Conservation (phyloP, 2,797 vertebrate genomes). For the Scolopax rusticola region DNA sequence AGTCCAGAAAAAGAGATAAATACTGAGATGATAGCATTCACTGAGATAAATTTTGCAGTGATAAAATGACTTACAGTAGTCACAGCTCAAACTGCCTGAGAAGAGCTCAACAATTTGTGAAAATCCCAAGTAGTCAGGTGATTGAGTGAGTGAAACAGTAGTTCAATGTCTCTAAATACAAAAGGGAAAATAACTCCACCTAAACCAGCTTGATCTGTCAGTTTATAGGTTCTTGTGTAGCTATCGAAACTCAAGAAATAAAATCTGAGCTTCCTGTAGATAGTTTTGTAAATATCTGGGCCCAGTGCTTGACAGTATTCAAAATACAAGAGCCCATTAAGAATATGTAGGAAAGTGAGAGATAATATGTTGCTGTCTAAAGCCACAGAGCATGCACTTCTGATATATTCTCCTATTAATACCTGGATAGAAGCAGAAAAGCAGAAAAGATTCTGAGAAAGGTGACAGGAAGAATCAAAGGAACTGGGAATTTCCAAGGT, state of each 20-base stretch:
- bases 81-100: background rate
- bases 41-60: background rate
- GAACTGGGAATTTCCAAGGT: background rate
- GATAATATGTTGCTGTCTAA: background rate
- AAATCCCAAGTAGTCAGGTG: background rate
- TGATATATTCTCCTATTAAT: background rate
- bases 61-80: background rate
- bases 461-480: background rate
- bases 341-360: background rate
- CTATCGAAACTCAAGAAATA: background rate
- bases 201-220: background rate
- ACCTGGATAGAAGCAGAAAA: background rate
- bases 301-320: background rate
- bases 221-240: background rate
- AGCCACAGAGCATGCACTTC: background rate
- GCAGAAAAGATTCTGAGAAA: background rate
- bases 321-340: background rate
- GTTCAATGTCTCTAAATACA: background rate
- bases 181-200: background rate
- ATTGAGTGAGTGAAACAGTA: background rate
- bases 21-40: background rate
- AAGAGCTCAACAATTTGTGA: background rate
- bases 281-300: background rate
- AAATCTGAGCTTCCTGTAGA: background rate
- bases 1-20: background rate